Percentiles rank a stretch among this genome's conserved stretches.
These are phyloP conservation scores for Genyomyrus donnyi DNA, from an alignment of 2,113 vertebrate genomes.

Conservation along the genomic window DNA sequence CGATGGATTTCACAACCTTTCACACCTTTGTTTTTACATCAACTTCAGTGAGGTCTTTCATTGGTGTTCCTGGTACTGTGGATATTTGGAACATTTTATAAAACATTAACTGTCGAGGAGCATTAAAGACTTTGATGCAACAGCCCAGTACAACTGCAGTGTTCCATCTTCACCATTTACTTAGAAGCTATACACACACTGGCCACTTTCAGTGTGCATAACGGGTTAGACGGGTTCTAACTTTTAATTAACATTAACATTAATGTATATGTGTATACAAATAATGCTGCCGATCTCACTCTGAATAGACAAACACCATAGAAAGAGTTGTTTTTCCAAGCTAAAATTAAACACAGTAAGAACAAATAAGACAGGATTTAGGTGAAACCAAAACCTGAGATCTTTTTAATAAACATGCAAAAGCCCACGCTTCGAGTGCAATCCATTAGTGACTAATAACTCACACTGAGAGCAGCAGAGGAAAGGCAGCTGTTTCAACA, in stretches of 20 bases:
- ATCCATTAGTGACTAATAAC: conserved; percentile 22
- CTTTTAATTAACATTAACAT: not conserved
- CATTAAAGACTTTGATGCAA: not conserved
- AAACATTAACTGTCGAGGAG: not conserved
- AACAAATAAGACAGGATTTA: not conserved
- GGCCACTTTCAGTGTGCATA: not conserved
- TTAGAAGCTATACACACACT: not conserved
- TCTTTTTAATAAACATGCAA: not conserved
- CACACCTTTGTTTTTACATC: not conserved
- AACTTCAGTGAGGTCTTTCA: not conserved
- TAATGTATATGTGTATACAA: not conserved
- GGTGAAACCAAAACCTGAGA: not conserved
- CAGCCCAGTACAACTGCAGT: not conserved
- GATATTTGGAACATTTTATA: not conserved
- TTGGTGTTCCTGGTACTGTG: not conserved
- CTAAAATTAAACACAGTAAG: not conserved
- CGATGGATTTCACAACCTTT: not conserved
- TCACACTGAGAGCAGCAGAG: conserved; percentile 20
- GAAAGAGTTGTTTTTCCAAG: not conserved
- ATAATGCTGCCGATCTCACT: not conserved
- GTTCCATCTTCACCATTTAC: not conserved
- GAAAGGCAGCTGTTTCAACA: conserved; percentile 37
- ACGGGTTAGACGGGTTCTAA: not conserved
- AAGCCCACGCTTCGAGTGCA: not conserved
- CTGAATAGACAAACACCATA: not conserved